phyloP scores from a whole-genome alignment of 2,888 invertebrate species.

The Trimorus sp. region DNA sequence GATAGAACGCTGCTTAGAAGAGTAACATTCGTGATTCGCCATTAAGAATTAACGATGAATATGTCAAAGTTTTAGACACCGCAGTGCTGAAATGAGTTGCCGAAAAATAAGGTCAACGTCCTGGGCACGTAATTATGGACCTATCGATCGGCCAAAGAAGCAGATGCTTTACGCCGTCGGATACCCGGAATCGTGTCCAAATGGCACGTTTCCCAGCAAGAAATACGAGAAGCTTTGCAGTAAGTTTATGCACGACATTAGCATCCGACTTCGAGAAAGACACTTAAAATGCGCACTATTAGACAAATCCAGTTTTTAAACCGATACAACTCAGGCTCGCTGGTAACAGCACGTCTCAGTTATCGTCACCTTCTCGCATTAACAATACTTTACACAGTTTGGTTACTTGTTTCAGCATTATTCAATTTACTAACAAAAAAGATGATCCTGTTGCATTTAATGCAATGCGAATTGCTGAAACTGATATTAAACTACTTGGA shows the following conservation, averaged over 20 bases:
- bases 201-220: constrained; percentile 69
- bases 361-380: not conserved
- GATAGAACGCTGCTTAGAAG: constrained; percentile 5
- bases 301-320: constrained; percentile 56
- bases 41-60: constrained; percentile 17
- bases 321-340: constrained; percentile 22
- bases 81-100: constrained; percentile 24
- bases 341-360: not conserved
- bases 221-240: constrained; percentile 71
- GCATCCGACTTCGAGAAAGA: constrained; percentile 50
- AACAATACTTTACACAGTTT: no score
- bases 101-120: constrained; percentile 72
- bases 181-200: constrained; percentile 70
- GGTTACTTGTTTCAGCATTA: no score
- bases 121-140: constrained; percentile 79
- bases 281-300: constrained; percentile 51
- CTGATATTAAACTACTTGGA: no score
- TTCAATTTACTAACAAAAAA: no score
- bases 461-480: no score
- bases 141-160: constrained; percentile 74
- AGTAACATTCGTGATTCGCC: constrained; percentile 9
- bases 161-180: constrained; percentile 74
- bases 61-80: constrained; percentile 11
- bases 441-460: no score
- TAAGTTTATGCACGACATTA: constrained; percentile 68